Conservation (phyloP, 2,888 invertebrate species). For the Rhogogaster chlorosoma region DNA sequence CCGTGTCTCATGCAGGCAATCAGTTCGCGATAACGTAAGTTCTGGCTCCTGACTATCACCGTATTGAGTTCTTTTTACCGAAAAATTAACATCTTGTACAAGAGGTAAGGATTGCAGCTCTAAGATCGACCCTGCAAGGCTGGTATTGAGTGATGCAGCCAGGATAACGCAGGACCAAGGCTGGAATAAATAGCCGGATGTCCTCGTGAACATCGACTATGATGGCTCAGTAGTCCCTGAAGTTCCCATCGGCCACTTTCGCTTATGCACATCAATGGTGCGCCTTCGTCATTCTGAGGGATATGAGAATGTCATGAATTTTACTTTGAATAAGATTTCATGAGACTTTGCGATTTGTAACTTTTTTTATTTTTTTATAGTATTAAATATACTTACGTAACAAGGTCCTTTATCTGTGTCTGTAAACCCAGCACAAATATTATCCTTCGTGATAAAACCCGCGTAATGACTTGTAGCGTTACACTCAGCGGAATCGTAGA, state of each 20-base stretch:
- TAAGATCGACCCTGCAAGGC: conserved; percentile 70
- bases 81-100: conserved; percentile 21
- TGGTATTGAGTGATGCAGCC: conserved; percentile 74
- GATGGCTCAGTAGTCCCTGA: conserved; percentile 82
- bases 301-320: conserved; percentile 33
- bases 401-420: conserved; percentile 81
- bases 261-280: conserved; percentile 83
- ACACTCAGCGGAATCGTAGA: conserved; percentile 80
- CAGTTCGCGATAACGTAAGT: background rate
- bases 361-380: background rate
- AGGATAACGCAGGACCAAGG: conserved; percentile 72
- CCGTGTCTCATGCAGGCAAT: background rate
- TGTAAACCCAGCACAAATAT: conserved; percentile 82
- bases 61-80: conserved; percentile 28
- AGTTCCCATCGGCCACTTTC: conserved; percentile 81
- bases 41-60: conserved; percentile 21
- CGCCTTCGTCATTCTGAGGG: conserved; percentile 84
- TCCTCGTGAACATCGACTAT: conserved; percentile 81
- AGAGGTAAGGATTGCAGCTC: conserved; percentile 48
- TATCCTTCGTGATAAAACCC: conserved; percentile 80
- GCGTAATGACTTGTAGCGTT: conserved; percentile 83
- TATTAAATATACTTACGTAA: conserved; percentile 78
- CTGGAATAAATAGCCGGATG: conserved; percentile 81
- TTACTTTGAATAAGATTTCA: background rate
- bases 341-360: background rate